These are phyloP conservation scores for Diarsia dahlii DNA, from an alignment of 2,888 invertebrate genomes.

Conservation along the genomic window DNA sequence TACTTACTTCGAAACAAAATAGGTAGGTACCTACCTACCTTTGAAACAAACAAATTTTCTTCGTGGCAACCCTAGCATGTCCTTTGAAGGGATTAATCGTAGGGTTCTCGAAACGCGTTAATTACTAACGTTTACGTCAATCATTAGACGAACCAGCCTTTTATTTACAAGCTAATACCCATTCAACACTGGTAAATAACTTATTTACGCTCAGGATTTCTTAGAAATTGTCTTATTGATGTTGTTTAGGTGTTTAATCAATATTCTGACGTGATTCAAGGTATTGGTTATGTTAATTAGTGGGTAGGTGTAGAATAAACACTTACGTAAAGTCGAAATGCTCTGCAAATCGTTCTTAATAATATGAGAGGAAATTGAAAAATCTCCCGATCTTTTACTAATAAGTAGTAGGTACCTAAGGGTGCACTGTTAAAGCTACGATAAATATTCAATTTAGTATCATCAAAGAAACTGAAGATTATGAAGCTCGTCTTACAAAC, in stretches of 20 bases:
- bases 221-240: slow-evolving; percentile 20
- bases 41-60: not conserved
- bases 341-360: no score
- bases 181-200: slow-evolving; percentile 71
- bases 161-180: slow-evolving; percentile 74
- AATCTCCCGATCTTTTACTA: not conserved
- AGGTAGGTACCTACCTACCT: not conserved
- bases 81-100: slow-evolving; percentile 78
- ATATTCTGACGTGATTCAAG: slow-evolving; percentile 21
- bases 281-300: slow-evolving; percentile 3
- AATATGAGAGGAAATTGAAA: not conserved
- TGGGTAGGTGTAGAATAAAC: not conserved
- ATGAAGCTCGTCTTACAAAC: not conserved
- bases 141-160: slow-evolving; percentile 73
- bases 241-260: slow-evolving; percentile 29
- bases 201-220: slow-evolving; percentile 56
- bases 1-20: slow-evolving; percentile 23
- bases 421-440: not conserved
- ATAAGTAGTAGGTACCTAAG: not conserved
- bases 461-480: not conserved
- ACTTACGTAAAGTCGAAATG: not conserved
- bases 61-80: slow-evolving; percentile 65
- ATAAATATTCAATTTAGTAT: not conserved
- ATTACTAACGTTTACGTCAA: slow-evolving; percentile 77
- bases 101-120: slow-evolving; percentile 76